Conservation (phyloP, 2,888 invertebrate genomes). For the Melikaiella ostensackeni region DNA sequence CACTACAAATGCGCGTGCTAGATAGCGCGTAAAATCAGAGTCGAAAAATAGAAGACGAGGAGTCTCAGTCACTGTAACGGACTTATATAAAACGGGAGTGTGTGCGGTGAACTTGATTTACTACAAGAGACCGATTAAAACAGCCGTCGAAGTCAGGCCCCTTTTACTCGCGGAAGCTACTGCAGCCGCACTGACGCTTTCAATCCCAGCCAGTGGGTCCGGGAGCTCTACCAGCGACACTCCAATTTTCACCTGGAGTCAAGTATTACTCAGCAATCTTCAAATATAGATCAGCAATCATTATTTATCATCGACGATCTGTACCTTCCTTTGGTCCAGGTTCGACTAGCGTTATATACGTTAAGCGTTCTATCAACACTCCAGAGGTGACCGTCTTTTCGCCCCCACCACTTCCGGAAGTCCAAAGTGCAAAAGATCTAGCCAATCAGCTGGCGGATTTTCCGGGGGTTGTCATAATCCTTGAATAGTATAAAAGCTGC, state of each 20-base stretch:
- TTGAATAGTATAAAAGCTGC: conserved; percentile 50
- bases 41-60: conserved; percentile 50
- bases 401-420: conserved; percentile 41
- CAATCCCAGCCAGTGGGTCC: conserved; percentile 27
- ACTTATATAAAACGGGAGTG: conserved; percentile 47
- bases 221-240: neutral
- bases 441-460: conserved; percentile 40
- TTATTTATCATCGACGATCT: conserved; percentile 42
- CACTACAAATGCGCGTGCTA: conserved; percentile 45
- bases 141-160: conserved; percentile 33
- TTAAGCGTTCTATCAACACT: conserved; percentile 12
- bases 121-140: conserved; percentile 46
- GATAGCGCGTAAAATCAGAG: conserved; percentile 50
- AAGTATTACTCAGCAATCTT: neutral
- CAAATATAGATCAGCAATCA: neutral
- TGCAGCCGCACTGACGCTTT: conserved; percentile 30
- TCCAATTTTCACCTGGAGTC: neutral
- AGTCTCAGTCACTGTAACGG: conserved; percentile 39
- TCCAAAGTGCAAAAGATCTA: conserved; percentile 43
- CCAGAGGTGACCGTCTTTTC: conserved; percentile 46
- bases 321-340: neutral
- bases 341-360: too few relatives aligned
- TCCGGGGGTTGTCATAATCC: conserved; percentile 35
- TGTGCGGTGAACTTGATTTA: conserved; percentile 51
- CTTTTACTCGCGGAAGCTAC: conserved; percentile 46